Conservation (phyloP, 2,888 invertebrate genomes). For the Argyra leucocephala region DNA sequence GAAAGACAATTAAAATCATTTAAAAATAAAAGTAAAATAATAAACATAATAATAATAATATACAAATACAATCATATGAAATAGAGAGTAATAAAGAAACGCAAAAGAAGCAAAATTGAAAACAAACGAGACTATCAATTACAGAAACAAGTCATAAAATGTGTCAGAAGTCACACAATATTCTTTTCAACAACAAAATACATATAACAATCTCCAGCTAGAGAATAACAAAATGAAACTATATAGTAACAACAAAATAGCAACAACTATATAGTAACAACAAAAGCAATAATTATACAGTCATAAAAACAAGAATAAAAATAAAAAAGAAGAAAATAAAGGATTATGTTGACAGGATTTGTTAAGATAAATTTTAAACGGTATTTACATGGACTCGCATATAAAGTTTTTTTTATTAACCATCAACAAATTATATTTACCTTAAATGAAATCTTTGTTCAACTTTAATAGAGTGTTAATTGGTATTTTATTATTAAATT, state of each 20-base stretch:
- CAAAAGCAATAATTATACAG: too few species aligned
- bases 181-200: background rate
- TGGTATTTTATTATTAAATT: background rate
- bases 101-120: background rate
- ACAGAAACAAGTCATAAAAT: background rate
- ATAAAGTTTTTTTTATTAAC: background rate
- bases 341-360: constrained; percentile 5
- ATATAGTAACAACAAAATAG: too few species aligned
- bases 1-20: constrained; percentile 1
- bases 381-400: background rate
- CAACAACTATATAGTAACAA: too few species aligned
- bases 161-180: background rate
- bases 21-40: background rate
- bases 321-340: background rate
- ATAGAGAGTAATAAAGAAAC: background rate
- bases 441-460: too few species aligned
- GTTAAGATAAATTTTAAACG: background rate
- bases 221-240: too few species aligned
- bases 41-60: background rate
- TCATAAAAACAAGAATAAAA: too few species aligned
- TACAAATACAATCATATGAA: background rate
- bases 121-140: background rate
- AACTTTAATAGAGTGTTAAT: background rate
- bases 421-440: background rate
- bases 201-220: too few species aligned